Percentiles rank a stretch among this genome's conserved stretches.
These are phyloP conservation scores for Hirtodrosophila duncani DNA, from an alignment of 2,888 invertebrate genomes.

Conservation along the genomic window DNA sequence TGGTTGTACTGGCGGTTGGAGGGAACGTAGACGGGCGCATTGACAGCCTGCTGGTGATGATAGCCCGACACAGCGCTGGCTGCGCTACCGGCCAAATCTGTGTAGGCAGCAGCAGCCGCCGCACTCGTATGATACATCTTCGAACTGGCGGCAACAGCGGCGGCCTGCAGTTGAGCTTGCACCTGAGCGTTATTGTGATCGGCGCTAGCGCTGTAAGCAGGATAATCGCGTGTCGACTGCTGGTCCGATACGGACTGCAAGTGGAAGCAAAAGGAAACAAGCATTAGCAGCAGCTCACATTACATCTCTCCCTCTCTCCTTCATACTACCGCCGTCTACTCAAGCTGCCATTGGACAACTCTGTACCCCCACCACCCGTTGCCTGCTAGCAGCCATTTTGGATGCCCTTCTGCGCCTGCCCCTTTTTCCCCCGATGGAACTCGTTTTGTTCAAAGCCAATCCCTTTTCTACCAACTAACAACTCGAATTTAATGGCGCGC, in stretches of 20 bases:
- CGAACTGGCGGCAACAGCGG: slow-evolving; percentile 45
- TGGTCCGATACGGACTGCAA: slow-evolving; percentile 73
- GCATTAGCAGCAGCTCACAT: slow-evolving; percentile 1
- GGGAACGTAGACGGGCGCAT: slow-evolving; percentile 84
- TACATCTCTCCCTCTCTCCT: not conserved
- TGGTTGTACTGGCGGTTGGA: slow-evolving; percentile 81
- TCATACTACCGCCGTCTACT: not conserved
- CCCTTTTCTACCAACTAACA: slow-evolving; percentile 25
- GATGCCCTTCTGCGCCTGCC: slow-evolving; percentile 13
- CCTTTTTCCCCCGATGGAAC: slow-evolving; percentile 12
- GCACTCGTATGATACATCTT: slow-evolving; percentile 78
- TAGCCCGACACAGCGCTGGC: slow-evolving; percentile 60
- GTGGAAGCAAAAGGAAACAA: not conserved
- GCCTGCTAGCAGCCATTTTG: slow-evolving; percentile 60
- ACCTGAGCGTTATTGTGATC: slow-evolving; percentile 52
- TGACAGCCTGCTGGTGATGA: slow-evolving; percentile 77
- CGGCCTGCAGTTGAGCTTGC: slow-evolving; percentile 38
- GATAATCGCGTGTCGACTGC: slow-evolving; percentile 61
- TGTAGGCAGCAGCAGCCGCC: slow-evolving; percentile 61
- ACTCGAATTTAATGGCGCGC: slow-evolving; percentile 35
- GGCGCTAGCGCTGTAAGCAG: too few species aligned
- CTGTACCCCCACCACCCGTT: too few species aligned
- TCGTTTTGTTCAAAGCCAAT: slow-evolving; percentile 25
- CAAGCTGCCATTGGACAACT: slow-evolving; percentile 45
- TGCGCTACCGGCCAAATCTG: slow-evolving; percentile 71